Evolutionary conservation across 1,140 invertebrate genomes (phyloP), one percentile per base, ranked within the genome.

Genomic region (Pseudomyrmex gracilis): DNA sequence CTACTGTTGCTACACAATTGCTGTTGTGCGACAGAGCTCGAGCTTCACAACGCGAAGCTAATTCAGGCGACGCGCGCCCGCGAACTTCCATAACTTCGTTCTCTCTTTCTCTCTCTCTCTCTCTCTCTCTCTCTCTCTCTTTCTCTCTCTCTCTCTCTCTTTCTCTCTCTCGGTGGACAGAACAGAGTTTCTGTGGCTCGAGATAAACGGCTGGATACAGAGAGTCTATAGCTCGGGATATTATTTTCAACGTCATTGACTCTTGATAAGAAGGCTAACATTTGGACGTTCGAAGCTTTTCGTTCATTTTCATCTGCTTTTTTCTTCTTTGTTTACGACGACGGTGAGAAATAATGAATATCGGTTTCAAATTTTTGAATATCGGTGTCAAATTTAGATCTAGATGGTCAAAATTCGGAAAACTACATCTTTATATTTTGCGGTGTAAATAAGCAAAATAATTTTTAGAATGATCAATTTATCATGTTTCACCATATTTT

Each of bases 211-310:
- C 66, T 55, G 55, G 34, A 60, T 49, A 55, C 76, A 53, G 43
- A 12, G 20, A 43, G 53, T 58, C 43, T 71, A 34, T 34, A 34
- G n/a, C 66, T 12, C 12, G 66, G 53, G 43, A 80, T 71, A 80
- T 71, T 80, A 80, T 71, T 70, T 70, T 80, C 67, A 68, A 68
- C 64, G 64, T 78, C 64, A 70, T 71, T 71, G 53, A 58, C 76
- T 71, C 34, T 58, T n/a, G 53, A 80, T 80, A 80, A 71, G 76
- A 17, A 49, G 66, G 76, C 76, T 60, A 71, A 71, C 66, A 70
- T 58, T 80, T 71, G 43, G 66, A 60, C 66, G 55, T 13, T 17
- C 8, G 20, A 20, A 51, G 71, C 13, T 5, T 22, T 20, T 22
- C 22, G 10, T 20, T 9, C 24, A 13, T 15, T 34, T 34, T 20